Conservation (phyloP, 2,888 invertebrate species). For the Sphaerophoria taeniata region DNA sequence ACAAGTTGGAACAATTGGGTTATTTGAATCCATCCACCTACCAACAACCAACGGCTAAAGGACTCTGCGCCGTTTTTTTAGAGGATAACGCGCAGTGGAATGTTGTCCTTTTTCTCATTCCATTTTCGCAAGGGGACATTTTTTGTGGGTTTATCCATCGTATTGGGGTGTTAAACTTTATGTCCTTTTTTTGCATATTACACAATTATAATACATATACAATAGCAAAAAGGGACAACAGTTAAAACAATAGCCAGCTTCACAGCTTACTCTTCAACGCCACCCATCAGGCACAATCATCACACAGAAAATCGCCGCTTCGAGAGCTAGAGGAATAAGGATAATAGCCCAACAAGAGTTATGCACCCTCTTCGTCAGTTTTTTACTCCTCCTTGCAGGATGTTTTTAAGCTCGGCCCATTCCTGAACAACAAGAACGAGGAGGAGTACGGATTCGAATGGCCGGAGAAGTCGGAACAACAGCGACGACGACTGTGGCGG, state of each 20-base stretch:
- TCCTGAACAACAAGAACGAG: constrained; percentile 9
- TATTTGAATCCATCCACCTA: constrained; percentile 26
- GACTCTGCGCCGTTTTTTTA: constrained; percentile 55
- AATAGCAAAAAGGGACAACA: constrained; percentile 65
- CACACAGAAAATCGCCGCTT: constrained; percentile 58
- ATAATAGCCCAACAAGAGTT: constrained; percentile 51
- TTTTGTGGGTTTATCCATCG: constrained; percentile 47
- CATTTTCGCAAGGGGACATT: neutral
- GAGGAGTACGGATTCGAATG: constrained; percentile 24
- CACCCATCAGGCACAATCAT: constrained; percentile 30
- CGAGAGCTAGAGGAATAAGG: constrained; percentile 55
- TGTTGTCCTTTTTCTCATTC: constrained; percentile 50
- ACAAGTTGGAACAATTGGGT: constrained; percentile 11
- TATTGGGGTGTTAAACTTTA: constrained; percentile 69
- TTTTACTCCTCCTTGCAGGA: neutral
- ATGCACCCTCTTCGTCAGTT: no score
- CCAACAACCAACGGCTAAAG: constrained; percentile 1
- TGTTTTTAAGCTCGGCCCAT: constrained; percentile 5
- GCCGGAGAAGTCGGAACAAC: neutral
- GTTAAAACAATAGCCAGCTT: constrained; percentile 28
- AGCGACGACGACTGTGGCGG: neutral
- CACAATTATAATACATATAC: constrained; percentile 68
- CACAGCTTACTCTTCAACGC: neutral
- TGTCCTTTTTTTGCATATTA: constrained; percentile 70
- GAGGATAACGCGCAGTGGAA: constrained; percentile 72